Percentiles rank a stretch among this genome's conserved stretches.
Conservation (phyloP, 2,888 invertebrate genomes). For the Latheticus oryzae region DNA sequence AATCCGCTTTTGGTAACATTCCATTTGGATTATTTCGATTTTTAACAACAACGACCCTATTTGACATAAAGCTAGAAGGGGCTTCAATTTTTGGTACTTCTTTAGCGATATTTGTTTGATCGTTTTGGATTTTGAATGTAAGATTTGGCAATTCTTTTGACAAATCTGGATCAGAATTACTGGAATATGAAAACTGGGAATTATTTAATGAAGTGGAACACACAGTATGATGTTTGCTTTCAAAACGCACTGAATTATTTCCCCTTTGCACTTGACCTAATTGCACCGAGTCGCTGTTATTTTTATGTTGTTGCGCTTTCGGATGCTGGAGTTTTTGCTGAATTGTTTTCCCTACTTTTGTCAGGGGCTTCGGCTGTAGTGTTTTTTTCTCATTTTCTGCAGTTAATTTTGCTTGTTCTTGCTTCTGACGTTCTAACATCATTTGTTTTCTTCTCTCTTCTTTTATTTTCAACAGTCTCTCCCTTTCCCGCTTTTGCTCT, state of each 20-base stretch:
- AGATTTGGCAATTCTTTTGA: conserved; percentile 10
- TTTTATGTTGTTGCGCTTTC: too few species aligned
- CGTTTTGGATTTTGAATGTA: conserved; percentile 30
- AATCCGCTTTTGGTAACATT: background rate
- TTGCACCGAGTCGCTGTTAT: conserved; percentile 3
- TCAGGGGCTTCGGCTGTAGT: background rate
- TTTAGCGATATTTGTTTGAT: conserved; percentile 2
- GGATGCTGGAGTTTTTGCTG: too few species aligned
- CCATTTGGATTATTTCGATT: background rate
- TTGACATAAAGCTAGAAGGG: conserved; percentile 30
- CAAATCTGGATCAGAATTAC: background rate
- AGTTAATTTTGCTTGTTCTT: conserved; percentile 9
- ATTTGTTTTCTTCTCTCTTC: conserved; percentile 41
- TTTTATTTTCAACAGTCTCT: conserved; percentile 37
- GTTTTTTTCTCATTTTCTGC: background rate
- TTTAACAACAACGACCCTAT: conserved; percentile 20
- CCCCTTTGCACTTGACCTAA: too few species aligned
- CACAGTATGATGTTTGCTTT: too few species aligned
- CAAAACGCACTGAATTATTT: too few species aligned
- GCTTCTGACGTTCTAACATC: conserved; percentile 10
- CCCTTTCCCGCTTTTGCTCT: conserved; percentile 43
- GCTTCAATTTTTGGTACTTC: conserved; percentile 1
- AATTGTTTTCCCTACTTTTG: background rate
- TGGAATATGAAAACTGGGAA: too few species aligned
- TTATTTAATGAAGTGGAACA: too few species aligned